A percentile compares a stretch with the other conserved stretches of the same genome.
phyloP scores from a whole-genome alignment of 2,797 vertebrate species.

The Gymnocypris eckloni region DNA sequence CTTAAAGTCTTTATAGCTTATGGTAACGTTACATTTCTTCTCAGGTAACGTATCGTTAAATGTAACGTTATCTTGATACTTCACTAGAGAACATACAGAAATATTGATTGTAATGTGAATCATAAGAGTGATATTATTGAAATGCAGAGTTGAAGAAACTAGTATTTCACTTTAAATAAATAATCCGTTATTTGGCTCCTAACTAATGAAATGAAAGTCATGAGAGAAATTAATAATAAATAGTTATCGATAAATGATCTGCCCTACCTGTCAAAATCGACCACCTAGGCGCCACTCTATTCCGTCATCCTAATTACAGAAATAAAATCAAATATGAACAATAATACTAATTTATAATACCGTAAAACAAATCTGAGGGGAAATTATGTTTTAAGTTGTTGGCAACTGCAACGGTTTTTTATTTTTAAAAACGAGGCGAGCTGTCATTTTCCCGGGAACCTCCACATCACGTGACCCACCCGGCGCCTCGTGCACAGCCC shows the following conservation, averaged over 20 bases:
- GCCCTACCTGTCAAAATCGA: neutral
- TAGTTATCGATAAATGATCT: neutral
- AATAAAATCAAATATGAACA: neutral
- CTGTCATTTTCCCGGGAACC: conserved; percentile 55
- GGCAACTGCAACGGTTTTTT: neutral
- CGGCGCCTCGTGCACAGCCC: conserved; percentile 11
- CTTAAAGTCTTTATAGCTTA: neutral
- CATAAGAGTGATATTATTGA: neutral
- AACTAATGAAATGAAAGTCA: neutral
- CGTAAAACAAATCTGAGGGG: neutral
- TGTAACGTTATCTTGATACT: neutral
- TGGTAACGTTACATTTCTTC: neutral
- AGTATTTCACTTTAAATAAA: too few species aligned
- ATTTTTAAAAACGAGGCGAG: neutral
- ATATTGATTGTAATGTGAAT: neutral
- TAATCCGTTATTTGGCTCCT: neutral
- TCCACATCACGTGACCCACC: conserved; percentile 70
- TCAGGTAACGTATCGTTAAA: neutral
- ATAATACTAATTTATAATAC: neutral
- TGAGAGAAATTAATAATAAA: neutral
- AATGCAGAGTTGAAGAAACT: neutral
- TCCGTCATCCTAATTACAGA: neutral
- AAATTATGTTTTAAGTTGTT: neutral
- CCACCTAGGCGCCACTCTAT: conserved; percentile 47
- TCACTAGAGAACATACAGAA: neutral